Percentiles rank a stretch among this genome's conserved stretches.
Conservation (phyloP, 1,140 invertebrate genomes). For the Drosophila burlai region DNA sequence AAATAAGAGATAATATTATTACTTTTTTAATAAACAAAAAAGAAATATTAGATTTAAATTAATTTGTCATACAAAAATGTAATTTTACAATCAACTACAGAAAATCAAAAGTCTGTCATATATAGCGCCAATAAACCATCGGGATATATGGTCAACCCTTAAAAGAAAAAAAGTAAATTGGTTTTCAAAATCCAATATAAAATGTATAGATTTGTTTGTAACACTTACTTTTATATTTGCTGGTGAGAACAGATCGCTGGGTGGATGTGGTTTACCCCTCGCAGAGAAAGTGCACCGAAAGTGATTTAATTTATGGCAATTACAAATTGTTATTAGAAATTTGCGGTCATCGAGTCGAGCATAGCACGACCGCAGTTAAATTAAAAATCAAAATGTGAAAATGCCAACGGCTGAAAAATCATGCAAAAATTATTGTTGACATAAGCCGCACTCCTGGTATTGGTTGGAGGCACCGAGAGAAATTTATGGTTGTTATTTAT, state of each 20-base stretch:
- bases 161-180: slow-evolving; percentile 10
- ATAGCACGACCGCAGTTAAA: slow-evolving; percentile 37
- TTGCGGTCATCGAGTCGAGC: slow-evolving; percentile 39
- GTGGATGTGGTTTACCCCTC: background rate
- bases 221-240: background rate
- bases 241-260: slow-evolving; percentile 16
- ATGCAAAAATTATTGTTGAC: slow-evolving; percentile 56
- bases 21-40: no score
- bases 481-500: background rate
- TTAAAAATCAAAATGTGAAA: slow-evolving; percentile 64
- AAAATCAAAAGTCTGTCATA: background rate
- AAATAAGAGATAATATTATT: background rate
- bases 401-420: slow-evolving; percentile 38
- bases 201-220: background rate
- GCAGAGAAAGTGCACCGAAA: slow-evolving; percentile 11
- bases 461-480: background rate
- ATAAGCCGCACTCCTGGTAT: slow-evolving; percentile 24
- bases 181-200: slow-evolving; percentile 5
- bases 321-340: slow-evolving; percentile 52
- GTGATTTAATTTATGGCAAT: slow-evolving; percentile 52
- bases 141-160: slow-evolving; percentile 8
- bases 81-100: background rate
- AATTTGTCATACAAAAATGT: background rate
- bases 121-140: slow-evolving; percentile 1
- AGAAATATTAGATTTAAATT: background rate